These are phyloP conservation scores for Astatoreochromis straeleni DNA, from an alignment of 2,113 vertebrate species.

Conservation along the genomic window DNA sequence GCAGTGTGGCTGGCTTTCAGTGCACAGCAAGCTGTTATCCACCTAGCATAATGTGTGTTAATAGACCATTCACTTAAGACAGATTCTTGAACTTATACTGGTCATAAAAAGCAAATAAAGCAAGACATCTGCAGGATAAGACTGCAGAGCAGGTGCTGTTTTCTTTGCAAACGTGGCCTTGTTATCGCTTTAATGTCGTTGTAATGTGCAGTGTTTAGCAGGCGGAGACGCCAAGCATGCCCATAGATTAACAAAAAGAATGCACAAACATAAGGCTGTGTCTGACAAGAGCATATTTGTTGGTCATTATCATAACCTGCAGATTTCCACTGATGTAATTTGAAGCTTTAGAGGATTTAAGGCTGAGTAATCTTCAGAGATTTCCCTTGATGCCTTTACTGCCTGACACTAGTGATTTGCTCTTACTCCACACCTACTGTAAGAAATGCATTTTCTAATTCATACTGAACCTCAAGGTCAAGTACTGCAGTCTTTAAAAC, in stretches of 20 bases:
- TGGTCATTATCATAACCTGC: not conserved
- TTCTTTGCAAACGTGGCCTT: not conserved
- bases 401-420: constrained; percentile 10
- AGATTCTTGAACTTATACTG: constrained; percentile 6
- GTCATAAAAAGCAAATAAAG: constrained; percentile 10
- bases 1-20: constrained; percentile 25
- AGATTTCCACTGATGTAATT: not conserved
- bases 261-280: not conserved
- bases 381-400: not conserved
- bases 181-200: not conserved
- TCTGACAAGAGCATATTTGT: not conserved
- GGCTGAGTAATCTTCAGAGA: not conserved
- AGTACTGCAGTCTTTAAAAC: not conserved
- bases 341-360: constrained; percentile 5
- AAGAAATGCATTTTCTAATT: not conserved
- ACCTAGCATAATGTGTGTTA: constrained; percentile 26
- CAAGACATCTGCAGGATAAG: not conserved
- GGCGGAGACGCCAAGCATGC: not conserved
- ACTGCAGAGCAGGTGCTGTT: not conserved
- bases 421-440: not conserved
- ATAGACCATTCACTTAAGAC: constrained; percentile 17
- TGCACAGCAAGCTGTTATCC: not conserved
- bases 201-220: not conserved
- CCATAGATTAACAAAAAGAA: not conserved
- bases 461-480: constrained; percentile 26